phyloP scores from a whole-genome alignment of 2,888 invertebrate species.

The Aquatica leii region DNA sequence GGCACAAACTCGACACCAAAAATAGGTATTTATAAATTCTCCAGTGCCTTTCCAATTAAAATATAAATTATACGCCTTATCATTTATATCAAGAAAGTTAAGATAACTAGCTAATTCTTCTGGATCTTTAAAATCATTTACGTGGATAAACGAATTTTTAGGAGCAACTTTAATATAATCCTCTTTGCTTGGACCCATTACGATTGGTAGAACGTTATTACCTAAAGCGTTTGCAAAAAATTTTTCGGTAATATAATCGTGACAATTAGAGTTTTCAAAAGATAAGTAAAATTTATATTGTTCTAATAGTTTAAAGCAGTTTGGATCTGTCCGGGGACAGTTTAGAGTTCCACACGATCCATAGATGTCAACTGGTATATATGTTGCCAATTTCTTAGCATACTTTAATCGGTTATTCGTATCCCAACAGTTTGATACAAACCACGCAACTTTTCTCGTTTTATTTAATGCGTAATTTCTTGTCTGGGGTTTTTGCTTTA shows the following conservation, averaged over 20 bases:
- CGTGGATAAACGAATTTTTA: slow-evolving; percentile 91
- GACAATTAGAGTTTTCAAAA: slow-evolving; percentile 96
- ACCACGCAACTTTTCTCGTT: slow-evolving; percentile 96
- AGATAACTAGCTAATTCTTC: slow-evolving; percentile 88
- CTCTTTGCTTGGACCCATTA: slow-evolving; percentile 93
- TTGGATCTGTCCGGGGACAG: slow-evolving; percentile 84
- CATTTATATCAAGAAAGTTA: slow-evolving; percentile 83
- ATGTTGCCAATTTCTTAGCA: slow-evolving; percentile 83
- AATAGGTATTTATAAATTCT: slow-evolving; percentile 94
- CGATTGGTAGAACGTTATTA: slow-evolving; percentile 89
- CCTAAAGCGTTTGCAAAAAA: slow-evolving; percentile 94
- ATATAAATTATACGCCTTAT: slow-evolving; percentile 92
- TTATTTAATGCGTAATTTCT: slow-evolving; percentile 90
- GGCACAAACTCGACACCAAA: slow-evolving; percentile 91
- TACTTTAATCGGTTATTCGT: slow-evolving; percentile 88
- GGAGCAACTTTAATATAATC: slow-evolving; percentile 92
- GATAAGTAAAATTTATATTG: slow-evolving; percentile 97
- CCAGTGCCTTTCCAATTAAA: slow-evolving; percentile 93
- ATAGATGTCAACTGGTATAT: slow-evolving; percentile 86
- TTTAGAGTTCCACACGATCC: slow-evolving; percentile 87
- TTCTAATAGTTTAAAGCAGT: slow-evolving; percentile 90
- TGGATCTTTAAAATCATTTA: slow-evolving; percentile 92
- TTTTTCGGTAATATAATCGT: slow-evolving; percentile 96
- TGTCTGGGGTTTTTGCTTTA: slow-evolving; percentile 58
- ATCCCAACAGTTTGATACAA: slow-evolving; percentile 96